phyloP scores from a whole-genome alignment of 2,888 invertebrate species.

The Andrena chrysosceles region DNA sequence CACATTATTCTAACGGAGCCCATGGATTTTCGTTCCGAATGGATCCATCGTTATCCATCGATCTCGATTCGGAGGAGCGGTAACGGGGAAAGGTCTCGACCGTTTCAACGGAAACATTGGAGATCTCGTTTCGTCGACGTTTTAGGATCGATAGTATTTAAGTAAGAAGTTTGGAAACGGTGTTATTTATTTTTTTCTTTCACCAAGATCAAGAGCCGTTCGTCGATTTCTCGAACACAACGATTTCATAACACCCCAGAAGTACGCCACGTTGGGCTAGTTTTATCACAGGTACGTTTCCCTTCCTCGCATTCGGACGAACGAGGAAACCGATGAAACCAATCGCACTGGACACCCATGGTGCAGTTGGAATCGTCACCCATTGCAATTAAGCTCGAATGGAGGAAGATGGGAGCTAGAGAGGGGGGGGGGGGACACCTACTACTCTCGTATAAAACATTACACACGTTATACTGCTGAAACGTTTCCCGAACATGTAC shows the following conservation, averaged over 20 bases:
- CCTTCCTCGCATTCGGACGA: conserved; percentile 26
- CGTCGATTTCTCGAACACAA: conserved; percentile 1
- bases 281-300: conserved; percentile 48
- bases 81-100: conserved; percentile 28
- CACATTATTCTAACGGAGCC: neutral
- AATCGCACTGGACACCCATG: neutral
- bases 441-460: conserved; percentile 56
- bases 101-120: conserved; percentile 23
- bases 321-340: conserved; percentile 49
- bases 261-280: neutral
- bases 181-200: conserved; percentile 2
- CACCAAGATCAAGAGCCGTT: neutral
- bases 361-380: conserved; percentile 3
- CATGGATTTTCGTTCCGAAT: neutral
- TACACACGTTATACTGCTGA: conserved; percentile 16
- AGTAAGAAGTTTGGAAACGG: conserved; percentile 2
- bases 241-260: neutral
- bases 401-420: neutral
- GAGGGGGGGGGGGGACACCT: neutral
- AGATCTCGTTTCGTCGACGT: conserved; percentile 27
- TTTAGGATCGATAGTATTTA: neutral
- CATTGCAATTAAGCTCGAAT: neutral
- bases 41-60: conserved; percentile 20
- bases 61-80: conserved; percentile 15
- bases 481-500: conserved; percentile 34